phyloP scores from a whole-genome alignment of 2,888 invertebrate species.

The Chrysomela aeneicollis region DNA sequence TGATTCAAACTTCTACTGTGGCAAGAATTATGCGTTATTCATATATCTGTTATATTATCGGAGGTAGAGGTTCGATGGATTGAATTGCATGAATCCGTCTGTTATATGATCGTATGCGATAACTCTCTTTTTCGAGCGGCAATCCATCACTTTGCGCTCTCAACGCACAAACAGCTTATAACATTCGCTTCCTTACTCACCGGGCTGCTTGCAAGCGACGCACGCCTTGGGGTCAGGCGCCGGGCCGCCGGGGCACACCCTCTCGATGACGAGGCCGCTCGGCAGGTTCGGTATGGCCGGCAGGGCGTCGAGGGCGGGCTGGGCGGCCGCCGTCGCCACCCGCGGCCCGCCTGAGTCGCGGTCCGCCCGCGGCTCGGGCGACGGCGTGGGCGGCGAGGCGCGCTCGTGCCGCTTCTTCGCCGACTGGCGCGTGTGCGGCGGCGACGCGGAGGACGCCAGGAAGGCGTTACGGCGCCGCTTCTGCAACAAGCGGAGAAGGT shows the following conservation, averaged over 20 bases:
- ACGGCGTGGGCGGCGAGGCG: slow-evolving; percentile 43
- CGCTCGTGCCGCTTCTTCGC: slow-evolving; percentile 55
- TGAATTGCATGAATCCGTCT: too few relatives aligned
- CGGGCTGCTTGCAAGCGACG: slow-evolving; percentile 63
- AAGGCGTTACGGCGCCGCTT: slow-evolving; percentile 63
- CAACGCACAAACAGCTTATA: not conserved
- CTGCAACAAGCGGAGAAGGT: slow-evolving; percentile 53
- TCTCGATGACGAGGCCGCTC: slow-evolving; percentile 64
- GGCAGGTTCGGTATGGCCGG: slow-evolving; percentile 64
- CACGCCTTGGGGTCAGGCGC: slow-evolving; percentile 59
- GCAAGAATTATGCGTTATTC: too few relatives aligned
- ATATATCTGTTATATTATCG: too few relatives aligned
- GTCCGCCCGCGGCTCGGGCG: not conserved
- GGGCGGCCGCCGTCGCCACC: slow-evolving; percentile 19
- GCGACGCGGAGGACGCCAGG: slow-evolving; percentile 61
- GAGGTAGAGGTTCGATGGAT: too few relatives aligned
- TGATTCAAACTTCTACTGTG: too few relatives aligned
- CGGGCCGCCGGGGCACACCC: slow-evolving; percentile 59
- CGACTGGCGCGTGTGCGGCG: slow-evolving; percentile 64
- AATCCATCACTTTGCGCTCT: too few relatives aligned
- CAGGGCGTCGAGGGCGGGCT: slow-evolving; percentile 42
- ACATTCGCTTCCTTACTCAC: slow-evolving; percentile 48
- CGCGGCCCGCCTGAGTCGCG: slow-evolving; percentile 7
- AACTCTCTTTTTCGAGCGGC: too few relatives aligned
- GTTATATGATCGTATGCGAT: too few relatives aligned